A percentile compares a stretch with the other conserved stretches of the same genome.
Conservation (phyloP, 1,140 invertebrate species). For the Cyclargus thomasi region DNA sequence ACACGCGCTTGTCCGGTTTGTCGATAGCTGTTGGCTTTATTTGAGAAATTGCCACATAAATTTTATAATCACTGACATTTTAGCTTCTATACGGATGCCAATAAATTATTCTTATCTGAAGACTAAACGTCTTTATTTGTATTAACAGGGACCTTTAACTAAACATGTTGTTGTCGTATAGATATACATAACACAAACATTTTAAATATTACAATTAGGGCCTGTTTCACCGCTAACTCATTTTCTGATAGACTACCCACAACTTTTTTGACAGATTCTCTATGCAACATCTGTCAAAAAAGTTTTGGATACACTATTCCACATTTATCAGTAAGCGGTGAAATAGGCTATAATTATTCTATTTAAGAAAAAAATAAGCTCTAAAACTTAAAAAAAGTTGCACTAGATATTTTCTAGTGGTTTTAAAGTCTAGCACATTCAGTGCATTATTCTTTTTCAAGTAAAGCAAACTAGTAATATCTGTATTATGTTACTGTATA, state of each 20-base stretch:
- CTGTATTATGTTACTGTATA: background rate
- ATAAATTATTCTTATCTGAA: slow-evolving; percentile 1
- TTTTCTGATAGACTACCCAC: too few species aligned
- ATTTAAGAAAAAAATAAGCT: too few species aligned
- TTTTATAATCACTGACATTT: background rate
- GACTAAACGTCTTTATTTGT: background rate
- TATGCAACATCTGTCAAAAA: too few species aligned
- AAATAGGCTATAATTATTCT: too few species aligned
- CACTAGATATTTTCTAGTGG: background rate
- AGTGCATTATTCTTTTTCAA: background rate
- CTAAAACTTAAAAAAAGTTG: too few species aligned
- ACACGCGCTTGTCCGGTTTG: background rate
- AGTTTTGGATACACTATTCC: too few species aligned
- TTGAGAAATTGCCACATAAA: background rate
- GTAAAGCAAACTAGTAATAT: background rate
- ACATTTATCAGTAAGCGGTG: too few species aligned
- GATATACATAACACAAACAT: too few species aligned
- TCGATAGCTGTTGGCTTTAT: background rate
- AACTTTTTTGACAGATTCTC: too few species aligned
- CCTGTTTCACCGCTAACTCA: too few species aligned
- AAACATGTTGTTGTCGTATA: too few species aligned
- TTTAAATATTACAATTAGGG: too few species aligned
- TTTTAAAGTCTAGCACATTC: background rate
- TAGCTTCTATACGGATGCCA: background rate
- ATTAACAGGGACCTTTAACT: background rate